Evolutionary conservation across 2,113 vertebrate genomes (phyloP).

Genomic region (Salvelinus fontinalis): DNA sequence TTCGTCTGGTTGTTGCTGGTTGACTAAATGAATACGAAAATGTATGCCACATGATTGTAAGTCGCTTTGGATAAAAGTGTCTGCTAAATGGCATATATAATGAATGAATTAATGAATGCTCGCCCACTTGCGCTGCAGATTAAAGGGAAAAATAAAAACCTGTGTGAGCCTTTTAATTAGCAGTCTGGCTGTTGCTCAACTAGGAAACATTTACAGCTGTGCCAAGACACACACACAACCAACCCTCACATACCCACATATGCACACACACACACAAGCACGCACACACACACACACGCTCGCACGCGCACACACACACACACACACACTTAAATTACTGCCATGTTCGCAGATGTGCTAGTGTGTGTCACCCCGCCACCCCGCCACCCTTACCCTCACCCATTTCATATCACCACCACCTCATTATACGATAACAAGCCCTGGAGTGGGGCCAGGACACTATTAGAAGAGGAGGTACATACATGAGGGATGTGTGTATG

Average conservation of each 20-base stretch:
- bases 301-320: background rate
- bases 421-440: background rate
- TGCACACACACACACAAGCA: conserved; percentile 11
- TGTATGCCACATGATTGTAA: too few species aligned
- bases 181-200: conserved; percentile 49
- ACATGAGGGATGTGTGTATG: background rate
- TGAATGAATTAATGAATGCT: background rate
- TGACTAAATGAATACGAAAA: background rate
- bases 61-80: too few species aligned
- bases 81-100: too few species aligned
- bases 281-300: background rate
- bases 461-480: conserved; percentile 8
- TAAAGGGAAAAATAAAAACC: background rate
- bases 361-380: background rate
- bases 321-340: background rate
- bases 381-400: background rate
- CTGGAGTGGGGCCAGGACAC: conserved; percentile 1
- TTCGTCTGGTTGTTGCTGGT: too few species aligned
- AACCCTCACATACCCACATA: conserved; percentile 12
- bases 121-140: background rate
- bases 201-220: conserved; percentile 66
- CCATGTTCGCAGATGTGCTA: background rate
- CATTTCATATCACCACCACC: background rate
- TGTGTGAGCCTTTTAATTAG: conserved; percentile 18
- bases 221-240: conserved; percentile 1